Conservation (phyloP, 2,113 vertebrate genomes). For the Delphinapterus leucas region DNA sequence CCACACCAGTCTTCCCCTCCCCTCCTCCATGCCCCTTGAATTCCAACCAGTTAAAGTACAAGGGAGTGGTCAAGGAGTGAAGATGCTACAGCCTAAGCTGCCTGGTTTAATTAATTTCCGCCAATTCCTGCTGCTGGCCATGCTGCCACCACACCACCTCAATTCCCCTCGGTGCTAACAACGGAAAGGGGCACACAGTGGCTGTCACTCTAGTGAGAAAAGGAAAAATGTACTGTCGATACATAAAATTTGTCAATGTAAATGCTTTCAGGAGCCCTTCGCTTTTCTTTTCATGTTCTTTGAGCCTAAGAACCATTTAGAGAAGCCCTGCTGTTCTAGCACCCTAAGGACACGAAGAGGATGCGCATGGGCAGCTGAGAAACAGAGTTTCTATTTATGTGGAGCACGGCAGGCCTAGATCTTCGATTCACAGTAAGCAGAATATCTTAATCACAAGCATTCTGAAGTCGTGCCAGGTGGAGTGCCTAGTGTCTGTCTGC, state of each 20-base stretch:
- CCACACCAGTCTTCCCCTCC: neutral
- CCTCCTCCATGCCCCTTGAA: neutral
- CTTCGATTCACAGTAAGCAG: conserved; percentile 67
- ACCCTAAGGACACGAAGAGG: conserved; percentile 64
- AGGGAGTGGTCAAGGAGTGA: neutral
- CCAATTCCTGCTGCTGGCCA: neutral
- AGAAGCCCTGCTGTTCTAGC: conserved; percentile 33
- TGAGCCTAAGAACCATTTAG: neutral
- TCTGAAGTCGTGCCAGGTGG: conserved; percentile 78
- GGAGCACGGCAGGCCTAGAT: conserved; percentile 74
- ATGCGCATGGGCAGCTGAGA: conserved; percentile 32
- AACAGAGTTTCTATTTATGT: conserved; percentile 69
- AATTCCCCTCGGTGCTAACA: neutral
- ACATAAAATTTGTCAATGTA: neutral
- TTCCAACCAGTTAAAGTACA: neutral
- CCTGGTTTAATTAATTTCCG: neutral
- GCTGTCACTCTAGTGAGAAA: neutral
- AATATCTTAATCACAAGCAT: conserved; percentile 73
- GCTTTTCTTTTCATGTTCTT: neutral
- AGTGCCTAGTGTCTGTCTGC: conserved; percentile 64
- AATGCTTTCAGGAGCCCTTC: neutral
- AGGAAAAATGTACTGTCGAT: neutral
- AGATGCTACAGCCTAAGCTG: neutral
- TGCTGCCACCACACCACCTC: neutral
- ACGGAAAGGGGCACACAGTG: neutral